Evolutionary conservation across 2,888 invertebrate species (phyloP).

Genomic region (Sinohyriopsis cumingii): DNA sequence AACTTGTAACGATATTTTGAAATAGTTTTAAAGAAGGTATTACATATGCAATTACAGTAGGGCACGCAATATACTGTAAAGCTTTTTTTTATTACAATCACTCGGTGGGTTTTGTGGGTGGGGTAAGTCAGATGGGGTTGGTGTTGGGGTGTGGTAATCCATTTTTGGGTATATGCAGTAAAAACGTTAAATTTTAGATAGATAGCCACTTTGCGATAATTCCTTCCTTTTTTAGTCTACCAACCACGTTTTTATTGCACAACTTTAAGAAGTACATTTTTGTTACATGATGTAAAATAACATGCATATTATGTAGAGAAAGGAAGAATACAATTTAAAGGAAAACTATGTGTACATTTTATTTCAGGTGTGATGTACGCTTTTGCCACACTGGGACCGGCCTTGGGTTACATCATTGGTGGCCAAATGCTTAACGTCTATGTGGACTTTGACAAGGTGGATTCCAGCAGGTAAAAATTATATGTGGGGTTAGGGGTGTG

Average conservation of each 20-base stretch:
- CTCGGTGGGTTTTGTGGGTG: too few species aligned
- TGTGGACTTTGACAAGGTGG: slow-evolving; percentile 58
- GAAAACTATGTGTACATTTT: background rate
- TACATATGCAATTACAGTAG: too few species aligned
- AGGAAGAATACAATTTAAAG: background rate
- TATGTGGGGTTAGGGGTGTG: too few species aligned
- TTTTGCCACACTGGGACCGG: slow-evolving; percentile 63
- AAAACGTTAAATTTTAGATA: too few species aligned
- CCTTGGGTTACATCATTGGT: slow-evolving; percentile 65
- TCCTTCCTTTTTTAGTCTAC: background rate
- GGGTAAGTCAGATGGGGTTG: too few species aligned
- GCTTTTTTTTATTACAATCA: too few species aligned
- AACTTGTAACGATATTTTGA: too few species aligned
- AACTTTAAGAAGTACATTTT: background rate
- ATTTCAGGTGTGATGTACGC: slow-evolving; percentile 60
- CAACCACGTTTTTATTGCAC: background rate
- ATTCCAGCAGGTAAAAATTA: slow-evolving; percentile 27
- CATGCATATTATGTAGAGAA: background rate
- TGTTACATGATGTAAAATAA: background rate
- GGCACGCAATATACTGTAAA: too few species aligned
- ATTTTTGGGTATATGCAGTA: too few species aligned
- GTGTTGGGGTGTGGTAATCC: too few species aligned
- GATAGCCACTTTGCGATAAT: background rate
- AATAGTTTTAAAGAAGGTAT: too few species aligned
- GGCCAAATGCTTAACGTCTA: slow-evolving; percentile 63